phyloP scores from a whole-genome alignment of 2,797 vertebrate genomes.

The Philypnodon macrostomus region DNA sequence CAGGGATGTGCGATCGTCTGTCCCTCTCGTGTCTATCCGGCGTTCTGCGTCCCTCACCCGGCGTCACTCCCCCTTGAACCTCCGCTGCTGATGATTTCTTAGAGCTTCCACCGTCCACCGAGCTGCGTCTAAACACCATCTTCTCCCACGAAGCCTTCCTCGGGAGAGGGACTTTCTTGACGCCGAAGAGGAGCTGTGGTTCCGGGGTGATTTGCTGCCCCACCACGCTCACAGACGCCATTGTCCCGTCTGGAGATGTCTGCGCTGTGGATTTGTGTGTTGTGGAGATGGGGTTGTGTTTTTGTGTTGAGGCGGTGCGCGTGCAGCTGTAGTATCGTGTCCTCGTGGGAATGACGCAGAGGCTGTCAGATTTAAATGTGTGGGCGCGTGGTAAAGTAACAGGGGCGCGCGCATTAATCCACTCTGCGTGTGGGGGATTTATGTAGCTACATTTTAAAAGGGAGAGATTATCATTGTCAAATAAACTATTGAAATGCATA shows the following conservation, averaged over 20 bases:
- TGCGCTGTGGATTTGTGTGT: conserved; percentile 32
- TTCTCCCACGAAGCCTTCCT: conserved; percentile 60
- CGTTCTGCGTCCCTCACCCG: conserved; percentile 34
- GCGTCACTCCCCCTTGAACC: conserved; percentile 9
- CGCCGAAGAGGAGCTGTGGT: conserved; percentile 67
- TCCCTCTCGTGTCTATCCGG: conserved; percentile 23
- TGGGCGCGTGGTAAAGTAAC: conserved; percentile 38
- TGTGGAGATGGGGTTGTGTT: not conserved
- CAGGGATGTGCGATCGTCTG: conserved; percentile 16
- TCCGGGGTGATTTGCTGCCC: conserved; percentile 74
- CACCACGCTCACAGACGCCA: conserved; percentile 76
- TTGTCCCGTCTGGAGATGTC: conserved; percentile 32
- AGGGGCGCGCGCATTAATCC: conserved; percentile 50
- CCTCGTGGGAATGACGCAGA: conserved; percentile 49
- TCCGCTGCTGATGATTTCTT: not conserved
- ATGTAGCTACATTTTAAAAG: not conserved
- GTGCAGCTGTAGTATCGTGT: conserved; percentile 44
- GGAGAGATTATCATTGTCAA: not conserved
- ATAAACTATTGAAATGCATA: not conserved
- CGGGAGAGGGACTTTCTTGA: conserved; percentile 57
- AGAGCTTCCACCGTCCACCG: conserved; percentile 10
- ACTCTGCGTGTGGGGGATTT: not conserved
- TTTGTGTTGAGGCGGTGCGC: conserved; percentile 13
- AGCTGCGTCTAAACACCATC: conserved; percentile 50
- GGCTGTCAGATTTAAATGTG: conserved; percentile 43